Percentiles rank a stretch among this genome's conserved stretches.
Evolutionary conservation across 2,113 vertebrate genomes (phyloP).

Genomic region (Apeltes quadracus): DNA sequence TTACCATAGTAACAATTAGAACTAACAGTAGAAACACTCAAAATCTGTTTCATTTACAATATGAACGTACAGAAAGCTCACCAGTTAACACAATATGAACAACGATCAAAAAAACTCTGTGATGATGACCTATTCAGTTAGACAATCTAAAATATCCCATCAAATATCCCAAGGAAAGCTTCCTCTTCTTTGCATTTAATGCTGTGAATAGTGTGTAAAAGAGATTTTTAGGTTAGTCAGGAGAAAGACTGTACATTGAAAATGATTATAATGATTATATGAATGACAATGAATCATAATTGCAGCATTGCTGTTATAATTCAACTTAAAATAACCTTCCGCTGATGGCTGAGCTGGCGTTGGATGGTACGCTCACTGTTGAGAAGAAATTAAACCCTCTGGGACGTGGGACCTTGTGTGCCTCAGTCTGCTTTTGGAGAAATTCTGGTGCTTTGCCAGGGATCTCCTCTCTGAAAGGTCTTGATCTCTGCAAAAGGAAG

Average conservation of each 20-base stretch:
- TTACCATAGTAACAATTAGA: slow-evolving; percentile 9
- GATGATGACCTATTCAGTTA: neutral
- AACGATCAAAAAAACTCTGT: slow-evolving; percentile 8
- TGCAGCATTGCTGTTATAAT: neutral
- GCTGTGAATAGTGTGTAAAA: slow-evolving; percentile 23
- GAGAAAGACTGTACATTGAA: neutral
- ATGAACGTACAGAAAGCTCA: slow-evolving; percentile 9
- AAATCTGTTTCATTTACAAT: neutral
- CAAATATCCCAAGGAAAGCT: slow-evolving; percentile 90
- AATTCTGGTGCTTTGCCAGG: slow-evolving; percentile 22
- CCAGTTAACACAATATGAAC: neutral
- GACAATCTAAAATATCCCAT: slow-evolving; percentile 88
- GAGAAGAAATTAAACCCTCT: slow-evolving; percentile 72
- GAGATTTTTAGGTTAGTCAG: neutral
- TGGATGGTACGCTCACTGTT: slow-evolving; percentile 8
- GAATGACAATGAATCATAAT: no score
- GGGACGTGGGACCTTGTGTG: neutral
- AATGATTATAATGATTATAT: no score
- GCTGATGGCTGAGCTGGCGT: slow-evolving; percentile 21
- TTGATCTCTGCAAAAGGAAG: slow-evolving; percentile 49
- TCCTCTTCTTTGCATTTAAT: slow-evolving; percentile 82
- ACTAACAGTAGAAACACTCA: neutral
- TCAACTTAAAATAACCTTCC: slow-evolving; percentile 63
- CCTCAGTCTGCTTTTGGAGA: slow-evolving; percentile 28
- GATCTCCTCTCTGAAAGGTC: slow-evolving; percentile 32